Percentiles rank a stretch among this genome's conserved stretches.
Conservation (phyloP, 2,113 vertebrate species). For the Myodes glareolus region DNA sequence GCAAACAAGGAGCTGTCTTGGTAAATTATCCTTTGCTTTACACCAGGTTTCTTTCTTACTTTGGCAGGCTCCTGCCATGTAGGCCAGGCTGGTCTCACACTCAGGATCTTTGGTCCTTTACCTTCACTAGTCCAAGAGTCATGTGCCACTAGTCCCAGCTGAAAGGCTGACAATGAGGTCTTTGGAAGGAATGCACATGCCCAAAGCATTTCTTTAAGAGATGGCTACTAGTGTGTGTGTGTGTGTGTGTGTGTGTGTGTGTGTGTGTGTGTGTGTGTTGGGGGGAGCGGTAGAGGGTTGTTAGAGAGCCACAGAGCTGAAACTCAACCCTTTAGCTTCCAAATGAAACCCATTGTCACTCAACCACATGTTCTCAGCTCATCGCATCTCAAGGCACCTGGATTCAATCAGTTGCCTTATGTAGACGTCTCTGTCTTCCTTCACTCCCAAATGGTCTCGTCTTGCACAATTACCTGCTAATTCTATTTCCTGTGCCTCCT, state of each 20-base stretch:
- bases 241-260: too few relatives aligned
- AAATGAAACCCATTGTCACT: neutral
- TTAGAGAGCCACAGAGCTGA: conserved; percentile 10
- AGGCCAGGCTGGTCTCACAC: neutral
- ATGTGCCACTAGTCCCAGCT: neutral
- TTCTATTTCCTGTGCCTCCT: neutral
- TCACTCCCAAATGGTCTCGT: neutral
- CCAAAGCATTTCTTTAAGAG: conserved; percentile 46
- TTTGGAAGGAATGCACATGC: neutral
- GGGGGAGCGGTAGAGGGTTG: neutral
- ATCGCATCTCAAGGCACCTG: neutral
- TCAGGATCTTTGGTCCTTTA: neutral
- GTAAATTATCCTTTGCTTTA: conserved; percentile 30
- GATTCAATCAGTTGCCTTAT: neutral
- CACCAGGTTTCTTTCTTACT: neutral
- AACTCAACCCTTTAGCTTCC: neutral
- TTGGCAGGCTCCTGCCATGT: neutral
- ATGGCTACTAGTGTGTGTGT: neutral
- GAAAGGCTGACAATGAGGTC: neutral
- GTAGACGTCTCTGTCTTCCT: neutral
- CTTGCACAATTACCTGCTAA: neutral
- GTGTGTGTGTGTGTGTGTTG: too few relatives aligned
- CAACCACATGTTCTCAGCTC: neutral
- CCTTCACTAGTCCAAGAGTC: neutral
- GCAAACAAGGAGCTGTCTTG: conserved; percentile 25